Percentiles rank a stretch among this genome's conserved stretches.
Evolutionary conservation across 2,797 vertebrate genomes (phyloP).

Genomic region (Thaleichthys pacificus): DNA sequence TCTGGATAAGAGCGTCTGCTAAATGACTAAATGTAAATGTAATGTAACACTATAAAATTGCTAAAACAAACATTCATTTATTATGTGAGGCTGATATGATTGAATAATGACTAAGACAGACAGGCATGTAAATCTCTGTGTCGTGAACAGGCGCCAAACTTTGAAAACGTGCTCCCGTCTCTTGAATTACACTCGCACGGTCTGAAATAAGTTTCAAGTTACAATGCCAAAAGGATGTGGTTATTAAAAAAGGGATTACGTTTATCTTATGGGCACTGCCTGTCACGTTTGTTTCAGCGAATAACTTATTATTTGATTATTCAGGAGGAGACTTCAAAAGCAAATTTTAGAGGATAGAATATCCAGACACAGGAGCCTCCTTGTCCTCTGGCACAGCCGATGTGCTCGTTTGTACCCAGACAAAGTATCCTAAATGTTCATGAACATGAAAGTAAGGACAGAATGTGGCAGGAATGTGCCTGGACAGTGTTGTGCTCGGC

Average conservation of each 20-base stretch:
- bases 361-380: not conserved
- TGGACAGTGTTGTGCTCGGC: not conserved
- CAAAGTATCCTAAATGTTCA: not conserved
- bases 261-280: not conserved
- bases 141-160: not conserved
- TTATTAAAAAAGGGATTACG: constrained; percentile 9
- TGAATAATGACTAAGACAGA: not conserved
- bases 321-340: not conserved
- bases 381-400: not conserved
- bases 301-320: not conserved
- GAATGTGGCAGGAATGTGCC: not conserved
- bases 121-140: not conserved
- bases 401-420: not conserved
- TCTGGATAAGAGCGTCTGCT: no score
- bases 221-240: not conserved
- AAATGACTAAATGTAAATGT: no score
- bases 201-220: not conserved
- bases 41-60: no score
- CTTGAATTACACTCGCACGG: not conserved
- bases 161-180: not conserved
- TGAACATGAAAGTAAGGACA: not conserved
- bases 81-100: not conserved
- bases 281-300: not conserved
- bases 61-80: no score
- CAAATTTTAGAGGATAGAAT: not conserved